Percentiles rank a stretch among this genome's conserved stretches.
Conservation (phyloP, 2,888 invertebrate species). For the Altica lythri region DNA sequence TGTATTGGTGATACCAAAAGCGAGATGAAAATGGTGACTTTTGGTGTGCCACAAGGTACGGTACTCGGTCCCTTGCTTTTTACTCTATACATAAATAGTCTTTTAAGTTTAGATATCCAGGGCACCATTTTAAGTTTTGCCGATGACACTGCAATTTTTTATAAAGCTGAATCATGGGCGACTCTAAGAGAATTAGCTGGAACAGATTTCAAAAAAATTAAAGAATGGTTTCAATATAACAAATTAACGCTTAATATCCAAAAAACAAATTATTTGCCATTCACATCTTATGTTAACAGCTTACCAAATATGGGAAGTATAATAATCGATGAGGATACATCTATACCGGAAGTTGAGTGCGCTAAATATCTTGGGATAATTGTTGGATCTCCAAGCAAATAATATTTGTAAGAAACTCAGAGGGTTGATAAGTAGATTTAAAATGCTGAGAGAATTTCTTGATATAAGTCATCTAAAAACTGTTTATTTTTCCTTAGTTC, state of each 20-base stretch:
- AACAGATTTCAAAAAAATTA: not conserved
- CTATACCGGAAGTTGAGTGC: not conserved
- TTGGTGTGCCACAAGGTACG: not conserved
- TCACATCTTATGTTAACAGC: not conserved
- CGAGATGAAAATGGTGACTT: not conserved
- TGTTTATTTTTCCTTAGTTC: not conserved
- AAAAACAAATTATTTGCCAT: not conserved
- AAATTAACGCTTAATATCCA: not conserved
- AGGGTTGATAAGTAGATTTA: not conserved
- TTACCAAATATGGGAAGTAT: not conserved
- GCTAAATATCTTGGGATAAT: conserved; percentile 6
- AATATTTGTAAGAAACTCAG: not conserved
- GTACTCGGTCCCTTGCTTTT: not conserved
- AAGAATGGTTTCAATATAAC: not conserved
- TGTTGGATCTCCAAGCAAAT: conserved; percentile 8
- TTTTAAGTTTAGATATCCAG: not conserved
- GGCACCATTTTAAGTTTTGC: not conserved
- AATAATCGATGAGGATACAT: not conserved
- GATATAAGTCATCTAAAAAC: not conserved
- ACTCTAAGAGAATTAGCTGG: not conserved
- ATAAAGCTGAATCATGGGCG: not conserved
- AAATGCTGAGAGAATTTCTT: too few species aligned
- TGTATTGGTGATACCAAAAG: not conserved
- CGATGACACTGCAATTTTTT: not conserved
- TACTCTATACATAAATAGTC: not conserved